Conservation (phyloP, 2,888 invertebrate species). For the Zaprionus bogoriensis region DNA sequence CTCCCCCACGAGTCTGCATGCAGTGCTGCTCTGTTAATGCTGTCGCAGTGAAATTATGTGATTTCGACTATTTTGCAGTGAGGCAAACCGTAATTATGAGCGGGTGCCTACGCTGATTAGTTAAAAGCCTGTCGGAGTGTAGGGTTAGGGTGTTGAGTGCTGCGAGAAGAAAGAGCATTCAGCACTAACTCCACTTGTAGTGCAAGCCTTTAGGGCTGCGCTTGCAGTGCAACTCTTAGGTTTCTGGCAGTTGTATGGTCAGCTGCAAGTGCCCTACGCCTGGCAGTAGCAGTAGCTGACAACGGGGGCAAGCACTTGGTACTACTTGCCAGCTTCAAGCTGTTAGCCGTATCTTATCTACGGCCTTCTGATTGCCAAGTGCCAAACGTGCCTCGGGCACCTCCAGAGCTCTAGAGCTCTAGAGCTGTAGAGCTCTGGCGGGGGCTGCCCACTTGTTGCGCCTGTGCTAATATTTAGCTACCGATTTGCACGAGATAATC, state of each 20-base stretch:
- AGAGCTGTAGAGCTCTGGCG: too few species aligned
- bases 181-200: too few species aligned
- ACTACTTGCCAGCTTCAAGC: conserved; percentile 49
- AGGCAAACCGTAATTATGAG: conserved; percentile 12
- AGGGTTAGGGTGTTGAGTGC: too few species aligned
- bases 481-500: conserved; percentile 74
- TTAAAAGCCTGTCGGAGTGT: conserved; percentile 2
- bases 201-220: too few species aligned
- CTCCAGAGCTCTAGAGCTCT: too few species aligned
- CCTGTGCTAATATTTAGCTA: conserved; percentile 72
- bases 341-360: conserved; percentile 39
- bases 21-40: not conserved
- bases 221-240: too few species aligned
- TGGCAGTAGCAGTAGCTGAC: conserved; percentile 27
- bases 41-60: conserved; percentile 50
- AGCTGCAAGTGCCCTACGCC: not conserved
- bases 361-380: conserved; percentile 51
- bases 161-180: too few species aligned
- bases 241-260: too few species aligned
- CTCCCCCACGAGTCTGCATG: not conserved
- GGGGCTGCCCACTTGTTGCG: conserved; percentile 69
- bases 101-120: conserved; percentile 6
- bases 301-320: conserved; percentile 53
- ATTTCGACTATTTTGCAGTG: conserved; percentile 30
- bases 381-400: conserved; percentile 59